A percentile compares a stretch with the other conserved stretches of the same genome.
These are phyloP conservation scores for Crocallis elinguaria DNA, from an alignment of 2,888 invertebrate species.

Conservation along the genomic window DNA sequence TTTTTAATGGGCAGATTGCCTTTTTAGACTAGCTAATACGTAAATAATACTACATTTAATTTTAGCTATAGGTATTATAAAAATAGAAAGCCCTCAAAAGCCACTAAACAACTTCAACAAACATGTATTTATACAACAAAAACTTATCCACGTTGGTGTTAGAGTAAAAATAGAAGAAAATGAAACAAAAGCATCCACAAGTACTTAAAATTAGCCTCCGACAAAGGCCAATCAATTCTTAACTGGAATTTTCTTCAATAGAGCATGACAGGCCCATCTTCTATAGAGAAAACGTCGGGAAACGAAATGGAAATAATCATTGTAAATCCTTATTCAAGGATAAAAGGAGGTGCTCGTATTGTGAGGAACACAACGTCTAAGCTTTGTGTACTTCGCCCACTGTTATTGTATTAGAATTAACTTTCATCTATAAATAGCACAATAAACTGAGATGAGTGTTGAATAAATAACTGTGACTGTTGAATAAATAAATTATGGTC, in stretches of 20 bases:
- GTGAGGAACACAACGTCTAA: neutral
- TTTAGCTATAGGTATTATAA: neutral
- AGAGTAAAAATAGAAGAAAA: neutral
- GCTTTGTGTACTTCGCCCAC: neutral
- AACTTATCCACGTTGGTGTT: neutral
- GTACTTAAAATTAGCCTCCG: neutral
- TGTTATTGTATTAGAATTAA: neutral
- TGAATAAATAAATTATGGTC: too few relatives aligned
- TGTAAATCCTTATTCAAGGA: conserved; percentile 1
- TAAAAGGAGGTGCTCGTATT: neutral
- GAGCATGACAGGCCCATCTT: neutral
- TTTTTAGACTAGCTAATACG: too few relatives aligned
- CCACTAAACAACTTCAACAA: neutral
- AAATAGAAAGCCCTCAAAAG: neutral
- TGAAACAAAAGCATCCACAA: neutral
- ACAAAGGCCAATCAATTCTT: conserved; percentile 8
- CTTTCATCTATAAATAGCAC: neutral
- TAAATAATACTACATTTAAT: too few relatives aligned
- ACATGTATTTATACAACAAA: neutral
- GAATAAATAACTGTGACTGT: too few relatives aligned
- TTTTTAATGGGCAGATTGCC: too few relatives aligned
- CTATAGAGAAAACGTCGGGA: neutral
- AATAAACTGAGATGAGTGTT: neutral
- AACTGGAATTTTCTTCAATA: neutral
- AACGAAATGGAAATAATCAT: conserved; percentile 11